These are phyloP conservation scores for Hypomecis atomaria DNA, from an alignment of 2,888 invertebrate genomes.

Conservation along the genomic window DNA sequence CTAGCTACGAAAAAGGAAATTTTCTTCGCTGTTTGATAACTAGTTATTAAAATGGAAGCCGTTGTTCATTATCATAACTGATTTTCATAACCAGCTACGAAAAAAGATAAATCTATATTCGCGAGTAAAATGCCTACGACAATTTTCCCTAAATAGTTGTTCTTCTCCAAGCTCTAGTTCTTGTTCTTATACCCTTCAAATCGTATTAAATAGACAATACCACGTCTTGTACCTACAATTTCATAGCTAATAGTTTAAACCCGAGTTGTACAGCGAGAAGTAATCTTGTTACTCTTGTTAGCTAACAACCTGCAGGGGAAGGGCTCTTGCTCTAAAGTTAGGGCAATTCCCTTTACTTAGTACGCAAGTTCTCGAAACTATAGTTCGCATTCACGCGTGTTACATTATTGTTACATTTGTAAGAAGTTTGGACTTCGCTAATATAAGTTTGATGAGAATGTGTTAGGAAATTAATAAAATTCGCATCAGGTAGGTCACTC, in stretches of 20 bases:
- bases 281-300: conserved; percentile 66
- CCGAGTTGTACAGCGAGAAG: conserved; percentile 60
- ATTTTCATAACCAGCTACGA: too few species aligned
- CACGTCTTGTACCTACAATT: conserved; percentile 45
- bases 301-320: conserved; percentile 70
- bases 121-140: too few species aligned
- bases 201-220: conserved; percentile 23
- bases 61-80: too few species aligned
- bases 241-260: conserved; percentile 69
- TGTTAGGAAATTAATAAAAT: too few species aligned
- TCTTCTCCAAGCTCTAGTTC: neutral
- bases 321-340: conserved; percentile 66
- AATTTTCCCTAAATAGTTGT: too few species aligned
- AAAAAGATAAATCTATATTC: too few species aligned
- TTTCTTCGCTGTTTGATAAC: too few species aligned
- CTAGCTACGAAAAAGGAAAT: too few species aligned
- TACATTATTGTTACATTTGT: neutral
- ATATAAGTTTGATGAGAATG: too few species aligned
- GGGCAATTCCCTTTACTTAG: conserved; percentile 72
- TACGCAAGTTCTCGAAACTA: conserved; percentile 40
- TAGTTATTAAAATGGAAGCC: too few species aligned
- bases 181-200: neutral
- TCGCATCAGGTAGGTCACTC: too few species aligned
- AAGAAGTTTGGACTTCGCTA: neutral
- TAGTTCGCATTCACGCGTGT: neutral